Percentiles rank a stretch among this genome's conserved stretches.
These are phyloP conservation scores for Rhagonycha lutea DNA, from an alignment of 2,888 invertebrate genomes.

Conservation along the genomic window DNA sequence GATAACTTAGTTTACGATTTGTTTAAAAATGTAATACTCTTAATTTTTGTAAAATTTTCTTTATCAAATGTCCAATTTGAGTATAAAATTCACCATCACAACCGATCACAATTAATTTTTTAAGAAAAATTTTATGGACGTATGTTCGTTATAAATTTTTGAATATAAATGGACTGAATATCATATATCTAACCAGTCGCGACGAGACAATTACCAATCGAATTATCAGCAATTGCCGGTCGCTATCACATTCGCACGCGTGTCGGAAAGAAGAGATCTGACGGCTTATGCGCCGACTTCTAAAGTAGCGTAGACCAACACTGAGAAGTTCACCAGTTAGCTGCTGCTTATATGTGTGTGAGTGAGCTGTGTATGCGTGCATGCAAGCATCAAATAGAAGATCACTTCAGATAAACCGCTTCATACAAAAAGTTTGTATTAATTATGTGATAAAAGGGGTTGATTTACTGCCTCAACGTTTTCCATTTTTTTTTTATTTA, in stretches of 20 bases:
- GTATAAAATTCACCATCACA: conserved; percentile 9
- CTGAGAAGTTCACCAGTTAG: conserved; percentile 43
- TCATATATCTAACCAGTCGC: conserved; percentile 26
- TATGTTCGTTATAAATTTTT: conserved; percentile 7
- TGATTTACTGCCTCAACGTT: conserved; percentile 1
- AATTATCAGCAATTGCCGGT: conserved; percentile 31
- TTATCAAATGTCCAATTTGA: conserved; percentile 15
- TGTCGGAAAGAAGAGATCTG: conserved; percentile 37
- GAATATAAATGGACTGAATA: conserved; percentile 16
- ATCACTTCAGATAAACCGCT: conserved; percentile 39
- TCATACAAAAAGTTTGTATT: conserved; percentile 36
- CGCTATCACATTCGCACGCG: conserved; percentile 36
- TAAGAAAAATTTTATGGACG: conserved; percentile 8
- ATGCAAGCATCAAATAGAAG: conserved; percentile 32
- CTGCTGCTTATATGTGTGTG: conserved; percentile 45
- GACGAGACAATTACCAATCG: conserved; percentile 29
- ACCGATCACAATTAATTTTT: conserved; percentile 12
- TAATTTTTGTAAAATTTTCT: neutral
- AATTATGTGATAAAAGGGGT: conserved; percentile 10
- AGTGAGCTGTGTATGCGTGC: conserved; percentile 42
- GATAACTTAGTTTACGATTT: neutral
- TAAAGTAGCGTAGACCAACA: conserved; percentile 40
- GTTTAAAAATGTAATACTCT: neutral
- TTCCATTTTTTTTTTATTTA: neutral
- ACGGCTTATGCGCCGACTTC: conserved; percentile 35